Base-by-base conservation (phyloP, 2,888 invertebrate species). In the Lacanobia oleracea region DNA sequence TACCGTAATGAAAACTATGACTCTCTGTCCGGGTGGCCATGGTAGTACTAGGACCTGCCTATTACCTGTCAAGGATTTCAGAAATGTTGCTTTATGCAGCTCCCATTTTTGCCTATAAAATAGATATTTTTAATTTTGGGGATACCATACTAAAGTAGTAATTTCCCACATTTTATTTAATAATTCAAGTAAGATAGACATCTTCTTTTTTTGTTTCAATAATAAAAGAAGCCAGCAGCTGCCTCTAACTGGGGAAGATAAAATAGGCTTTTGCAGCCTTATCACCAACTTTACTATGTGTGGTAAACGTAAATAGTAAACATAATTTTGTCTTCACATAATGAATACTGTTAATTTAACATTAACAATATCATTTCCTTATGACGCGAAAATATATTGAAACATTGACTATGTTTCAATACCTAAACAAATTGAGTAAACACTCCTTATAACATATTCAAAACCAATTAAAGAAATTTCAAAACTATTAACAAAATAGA, bases 401-500 rank as follows among this genome's bases (percentile, higher is more conserved):
- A 1, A 43, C 14, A 23, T 43, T 0, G 2, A 33, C 21, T n/a
- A n/a, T n/a, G n/a, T n/a, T n/a, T n/a, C n/a, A n/a, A n/a, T n/a
- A 14, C 21, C 9, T 0, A 57, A 75, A 51, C 0, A 14, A 56
- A 45, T 18, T 10, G 0, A 48, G 1, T 12, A 18, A 69, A 27
- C 21, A 14, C 16, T 50, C 0, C 9, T 4, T 53, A 10, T 0
- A 43, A 21, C 12, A 45, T 14, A 45, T 33, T 18, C 12, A 5
- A 54, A 54, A 56, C 5, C 16, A 43, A 16, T 21, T 45, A 68
- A 61, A 43, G 1, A 54, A 8, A 2, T 70, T 48, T 43, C 0
- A n/a, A 21, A 59, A 53, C 16, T 37, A 77, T 67, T 8, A 66
- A 37, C 21, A 10, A 23, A 56, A 62, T 18, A 48, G 23, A 50